phyloP scores from a whole-genome alignment of 2,113 vertebrate species.

The Pelobates fuscus region DNA sequence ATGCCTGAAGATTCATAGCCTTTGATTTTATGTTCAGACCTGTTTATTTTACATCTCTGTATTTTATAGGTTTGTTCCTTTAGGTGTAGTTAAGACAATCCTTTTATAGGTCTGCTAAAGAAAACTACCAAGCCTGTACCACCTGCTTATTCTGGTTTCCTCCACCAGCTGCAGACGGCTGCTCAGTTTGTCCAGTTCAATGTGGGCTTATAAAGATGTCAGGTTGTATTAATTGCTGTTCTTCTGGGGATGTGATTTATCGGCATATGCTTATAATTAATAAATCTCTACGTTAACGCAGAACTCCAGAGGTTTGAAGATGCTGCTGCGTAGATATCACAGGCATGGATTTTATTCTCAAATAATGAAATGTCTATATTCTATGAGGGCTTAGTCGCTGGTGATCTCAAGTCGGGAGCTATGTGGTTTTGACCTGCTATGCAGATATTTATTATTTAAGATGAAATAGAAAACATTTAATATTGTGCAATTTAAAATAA shows the following conservation, averaged over 20 bases:
- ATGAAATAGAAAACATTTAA: too few relatives aligned
- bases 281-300: constrained; percentile 32
- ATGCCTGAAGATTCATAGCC: constrained; percentile 8
- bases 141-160: constrained; percentile 32
- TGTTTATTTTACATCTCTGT: constrained; percentile 34
- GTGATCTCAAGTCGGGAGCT: neutral
- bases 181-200: constrained; percentile 21
- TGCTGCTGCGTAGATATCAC: constrained; percentile 24
- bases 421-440: too few relatives aligned
- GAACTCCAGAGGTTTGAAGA: constrained; percentile 11
- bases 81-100: constrained; percentile 29
- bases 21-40: constrained; percentile 18
- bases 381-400: neutral
- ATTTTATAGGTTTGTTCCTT: constrained; percentile 41
- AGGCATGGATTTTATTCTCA: constrained; percentile 7
- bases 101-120: constrained; percentile 41
- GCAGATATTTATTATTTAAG: too few relatives aligned
- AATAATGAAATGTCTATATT: constrained; percentile 5
- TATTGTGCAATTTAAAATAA: too few relatives aligned
- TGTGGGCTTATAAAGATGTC: constrained; percentile 48
- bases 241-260: constrained; percentile 33
- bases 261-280: constrained; percentile 41
- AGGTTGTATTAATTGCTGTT: constrained; percentile 37
- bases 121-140: constrained; percentile 32
- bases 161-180: constrained; percentile 17